A percentile compares a stretch with the other conserved stretches of the same genome.
These are phyloP conservation scores for Saguinus imperator DNA, from an alignment of 2,113 vertebrate genomes.

Conservation along the genomic window DNA sequence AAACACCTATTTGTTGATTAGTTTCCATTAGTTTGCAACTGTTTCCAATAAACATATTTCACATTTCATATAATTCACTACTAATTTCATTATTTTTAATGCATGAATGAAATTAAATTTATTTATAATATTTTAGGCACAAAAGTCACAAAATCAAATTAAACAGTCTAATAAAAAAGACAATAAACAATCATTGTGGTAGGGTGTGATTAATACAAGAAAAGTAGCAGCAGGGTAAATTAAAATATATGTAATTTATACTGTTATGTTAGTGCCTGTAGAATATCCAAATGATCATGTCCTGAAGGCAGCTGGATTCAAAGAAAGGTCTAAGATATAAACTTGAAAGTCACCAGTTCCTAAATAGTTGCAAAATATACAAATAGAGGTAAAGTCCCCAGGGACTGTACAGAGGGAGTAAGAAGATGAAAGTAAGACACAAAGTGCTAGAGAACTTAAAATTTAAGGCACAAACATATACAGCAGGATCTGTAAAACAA, in stretches of 20 bases:
- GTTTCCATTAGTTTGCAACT: neutral
- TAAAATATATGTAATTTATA: neutral
- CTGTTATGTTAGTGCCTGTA: neutral
- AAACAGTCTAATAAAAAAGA: neutral
- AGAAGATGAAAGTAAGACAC: constrained; percentile 1
- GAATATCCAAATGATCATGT: neutral
- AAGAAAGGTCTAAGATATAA: neutral
- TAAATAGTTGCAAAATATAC: neutral
- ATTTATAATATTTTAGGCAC: neutral
- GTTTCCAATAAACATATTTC: constrained; percentile 34
- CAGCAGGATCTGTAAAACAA: neutral
- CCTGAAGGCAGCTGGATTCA: neutral
- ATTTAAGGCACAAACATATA: neutral
- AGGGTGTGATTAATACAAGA: neutral
- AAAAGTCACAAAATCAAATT: constrained; percentile 24
- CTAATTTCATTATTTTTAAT: neutral
- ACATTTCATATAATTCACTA: constrained; percentile 31
- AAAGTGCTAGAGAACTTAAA: neutral
- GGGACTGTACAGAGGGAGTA: neutral
- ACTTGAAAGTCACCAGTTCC: neutral
- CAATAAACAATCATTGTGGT: neutral
- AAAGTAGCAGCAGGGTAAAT: neutral
- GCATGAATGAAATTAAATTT: neutral
- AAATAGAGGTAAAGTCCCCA: neutral
- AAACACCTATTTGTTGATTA: neutral